A percentile compares a stretch with the other conserved stretches of the same genome.
Conservation (phyloP, 2,797 vertebrate species). For the Mastacembelus armatus region DNA sequence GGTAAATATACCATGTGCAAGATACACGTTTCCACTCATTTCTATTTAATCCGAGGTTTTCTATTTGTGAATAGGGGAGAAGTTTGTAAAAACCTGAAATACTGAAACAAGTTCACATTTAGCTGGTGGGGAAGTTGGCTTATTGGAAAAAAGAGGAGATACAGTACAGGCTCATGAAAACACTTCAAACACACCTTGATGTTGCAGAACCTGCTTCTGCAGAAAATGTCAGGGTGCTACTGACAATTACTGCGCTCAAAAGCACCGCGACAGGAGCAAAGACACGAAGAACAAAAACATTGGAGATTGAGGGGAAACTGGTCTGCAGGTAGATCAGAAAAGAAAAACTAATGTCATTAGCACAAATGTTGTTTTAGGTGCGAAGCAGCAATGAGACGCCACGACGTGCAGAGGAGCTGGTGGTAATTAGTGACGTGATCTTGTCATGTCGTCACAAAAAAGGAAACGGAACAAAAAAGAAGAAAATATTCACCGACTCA, state of each 20-base stretch:
- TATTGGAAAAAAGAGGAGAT: background rate
- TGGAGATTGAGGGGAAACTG: too few relatives aligned
- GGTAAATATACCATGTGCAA: too few relatives aligned
- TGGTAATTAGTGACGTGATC: background rate
- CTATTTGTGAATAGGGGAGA: background rate
- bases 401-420: background rate
- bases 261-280: too few relatives aligned
- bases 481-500: too few relatives aligned
- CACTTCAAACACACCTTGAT: too few relatives aligned
- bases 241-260: background rate
- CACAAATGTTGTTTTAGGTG: background rate
- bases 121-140: background rate
- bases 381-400: background rate
- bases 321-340: too few relatives aligned
- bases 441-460: background rate
- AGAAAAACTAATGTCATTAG: background rate
- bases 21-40: background rate
- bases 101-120: background rate
- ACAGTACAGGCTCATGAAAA: background rate
- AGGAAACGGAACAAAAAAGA: too few relatives aligned
- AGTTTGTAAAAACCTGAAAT: background rate
- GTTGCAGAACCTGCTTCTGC: background rate
- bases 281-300: too few relatives aligned
- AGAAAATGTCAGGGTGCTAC: background rate
- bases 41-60: background rate